Evolutionary conservation across 2,113 vertebrate species (phyloP), one percentile per base, ranked within the genome.

Genomic region (Craseonycteris thonglongyai): DNA sequence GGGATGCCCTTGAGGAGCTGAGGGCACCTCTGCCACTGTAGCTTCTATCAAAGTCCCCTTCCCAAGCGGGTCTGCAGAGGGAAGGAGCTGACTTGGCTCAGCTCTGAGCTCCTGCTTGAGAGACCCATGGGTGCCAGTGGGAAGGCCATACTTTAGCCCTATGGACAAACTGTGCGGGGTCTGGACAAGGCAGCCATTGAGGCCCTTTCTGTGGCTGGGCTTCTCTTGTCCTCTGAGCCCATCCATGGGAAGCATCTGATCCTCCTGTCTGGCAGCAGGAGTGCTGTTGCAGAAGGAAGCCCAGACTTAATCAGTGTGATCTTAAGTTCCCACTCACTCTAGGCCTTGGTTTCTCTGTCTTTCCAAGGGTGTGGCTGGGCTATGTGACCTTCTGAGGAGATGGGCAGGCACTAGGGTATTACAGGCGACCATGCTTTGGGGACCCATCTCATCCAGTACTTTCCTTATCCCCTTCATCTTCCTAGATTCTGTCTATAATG

Each of bases 401-500:
- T 6, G 13, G 78, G 11, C 45, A 14, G 58, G 56, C 58, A 30
- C 58, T 21, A 12, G 65, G n/a, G 1, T 2, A 1, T 12, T n/a
- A 0, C 3, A 33, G 69, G 47, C 22, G 61, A 15, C 1, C 30
- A 19, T 14, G 1, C 28, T n/a, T 56, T 22, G 30, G 2, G 3
- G 15, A 69, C 11, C 7, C 30, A 0, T 54, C 26, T 66, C 30
- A 19, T 33, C 40, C 5, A 19, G 30, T 45, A 22, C 38, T 83
- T 66, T 94, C 56, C 33, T 38, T 66, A 5, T 93, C 80, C 91
- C 61, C 72, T 92, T 82, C 8, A 76, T 42, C 38, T 95, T 59
- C 96, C 76, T 81, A 99, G 99, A 99, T 99, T 97, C 96, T 99
- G 85, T 98, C 98, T 0, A n/a, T 99, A 96, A 97, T 99, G 98